Conservation (phyloP, 2,888 invertebrate species). For the Azorinus chamasolen region DNA sequence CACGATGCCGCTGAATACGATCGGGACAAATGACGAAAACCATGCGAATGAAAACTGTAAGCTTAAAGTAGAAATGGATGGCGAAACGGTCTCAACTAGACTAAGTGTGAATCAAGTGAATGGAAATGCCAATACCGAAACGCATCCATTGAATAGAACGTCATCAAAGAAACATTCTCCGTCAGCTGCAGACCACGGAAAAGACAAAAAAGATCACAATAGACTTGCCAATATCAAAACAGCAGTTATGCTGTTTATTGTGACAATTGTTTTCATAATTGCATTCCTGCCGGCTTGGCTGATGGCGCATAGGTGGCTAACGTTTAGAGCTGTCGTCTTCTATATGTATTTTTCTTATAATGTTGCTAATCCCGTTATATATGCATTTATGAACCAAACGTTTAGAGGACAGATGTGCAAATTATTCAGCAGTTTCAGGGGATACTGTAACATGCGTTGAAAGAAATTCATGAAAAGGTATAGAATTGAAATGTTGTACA, state of each 20-base stretch:
- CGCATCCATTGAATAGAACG: constrained; percentile 33
- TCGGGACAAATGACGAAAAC: constrained; percentile 11
- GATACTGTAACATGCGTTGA: constrained; percentile 27
- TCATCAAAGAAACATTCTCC: constrained; percentile 30
- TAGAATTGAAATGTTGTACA: too few relatives aligned
- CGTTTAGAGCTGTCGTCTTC: constrained; percentile 77
- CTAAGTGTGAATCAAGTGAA: constrained; percentile 66
- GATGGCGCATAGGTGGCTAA: constrained; percentile 76
- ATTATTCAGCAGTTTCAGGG: constrained; percentile 41
- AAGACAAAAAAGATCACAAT: constrained; percentile 66
- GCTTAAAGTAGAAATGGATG: constrained; percentile 51
- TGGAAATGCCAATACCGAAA: constrained; percentile 40
- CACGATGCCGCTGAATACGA: constrained; percentile 26
- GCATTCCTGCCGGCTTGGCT: constrained; percentile 84
- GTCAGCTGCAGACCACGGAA: constrained; percentile 10
- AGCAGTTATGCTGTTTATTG: constrained; percentile 85
- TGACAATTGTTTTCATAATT: constrained; percentile 84
- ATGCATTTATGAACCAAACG: constrained; percentile 85
- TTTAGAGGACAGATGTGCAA: constrained; percentile 80
- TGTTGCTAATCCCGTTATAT: constrained; percentile 85
- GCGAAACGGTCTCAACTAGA: constrained; percentile 53
- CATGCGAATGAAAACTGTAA: constrained; percentile 1
- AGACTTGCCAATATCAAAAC: constrained; percentile 83
- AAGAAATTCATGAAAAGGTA: too few relatives aligned
- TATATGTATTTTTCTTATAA: constrained; percentile 85